These are phyloP conservation scores for Poecile montanus DNA, from an alignment of 2,797 vertebrate genomes.

Conservation along the genomic window DNA sequence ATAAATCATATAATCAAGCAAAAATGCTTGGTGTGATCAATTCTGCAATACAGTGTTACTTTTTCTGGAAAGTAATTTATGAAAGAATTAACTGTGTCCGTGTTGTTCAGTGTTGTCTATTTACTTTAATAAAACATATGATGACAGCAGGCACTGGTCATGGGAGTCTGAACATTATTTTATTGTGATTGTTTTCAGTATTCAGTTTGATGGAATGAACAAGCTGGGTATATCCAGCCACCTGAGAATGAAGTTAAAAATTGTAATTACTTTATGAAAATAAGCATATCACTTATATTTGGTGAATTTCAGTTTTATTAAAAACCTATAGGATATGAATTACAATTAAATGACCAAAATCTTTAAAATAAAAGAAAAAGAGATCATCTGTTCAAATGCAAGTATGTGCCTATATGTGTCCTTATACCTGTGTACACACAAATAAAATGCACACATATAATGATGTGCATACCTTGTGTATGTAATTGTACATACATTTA, in stretches of 20 bases:
- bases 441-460: neutral
- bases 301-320: neutral
- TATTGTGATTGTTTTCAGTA: neutral
- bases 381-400: neutral
- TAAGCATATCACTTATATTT: neutral
- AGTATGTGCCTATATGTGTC: neutral
- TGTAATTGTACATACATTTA: neutral
- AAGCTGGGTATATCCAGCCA: neutral
- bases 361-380: neutral
- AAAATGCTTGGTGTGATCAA: slow-evolving; percentile 1
- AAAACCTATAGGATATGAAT: neutral
- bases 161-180: neutral
- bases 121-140: neutral
- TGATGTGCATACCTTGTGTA: neutral
- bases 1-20: slow-evolving; percentile 6
- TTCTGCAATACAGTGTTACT: neutral
- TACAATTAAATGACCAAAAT: neutral
- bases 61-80: neutral
- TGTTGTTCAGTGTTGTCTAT: neutral
- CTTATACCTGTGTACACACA: neutral
- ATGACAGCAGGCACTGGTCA: neutral
- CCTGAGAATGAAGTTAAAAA: neutral
- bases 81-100: neutral
- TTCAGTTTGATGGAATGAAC: neutral
- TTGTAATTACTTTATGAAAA: neutral